Base-by-base conservation (phyloP, 1,140 invertebrate species). In the Cotesia glomerata region DNA sequence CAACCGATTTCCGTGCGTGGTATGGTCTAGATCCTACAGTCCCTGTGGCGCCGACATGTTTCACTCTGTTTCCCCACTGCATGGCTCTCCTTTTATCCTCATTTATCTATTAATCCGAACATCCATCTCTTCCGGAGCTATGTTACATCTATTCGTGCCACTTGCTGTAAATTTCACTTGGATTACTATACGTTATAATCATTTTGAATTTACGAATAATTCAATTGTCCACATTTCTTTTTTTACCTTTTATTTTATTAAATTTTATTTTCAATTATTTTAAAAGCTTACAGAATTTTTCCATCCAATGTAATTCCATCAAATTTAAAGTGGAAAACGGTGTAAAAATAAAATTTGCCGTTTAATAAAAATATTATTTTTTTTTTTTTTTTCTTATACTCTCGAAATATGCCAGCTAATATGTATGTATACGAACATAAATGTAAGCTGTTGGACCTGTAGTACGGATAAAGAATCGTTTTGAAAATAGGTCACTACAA, bases 1-100 rank as follows among this genome's bases (percentile, higher is more conserved):
- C 75, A 76, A 78, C 75, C 71, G 77, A 78, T 80, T 76, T 71
- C 61, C 14, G 9, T 51, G 73, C 13, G 18, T 18, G 36, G 72
- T 73, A 63, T 36, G 66, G 65, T 45, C 5, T 45, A 45, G 74
- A 39, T 72, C 49, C 16, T 52, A 9, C 36, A 52, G 63, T 49
- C 63, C 26, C 63, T 65, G 13, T 49, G 63, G 63, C 63, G 63
- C 63, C 63, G 45, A 65, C 16, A 18, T 51, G 63, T 52, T 65
- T 65, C 36, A 14, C 63, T 39, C 63, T 51, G 36, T 49, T 35
- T 65, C 36, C 36, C 16, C 7, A 13, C 39, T 65, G 34, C 11
- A 45, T 8, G 39, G 39, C 39, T 52, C 63, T 35, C 14, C 45
- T 65, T 52, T 63, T 39, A 52, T 67, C 39, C 62, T 67, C 71